Percentiles rank a stretch among this genome's conserved stretches.
phyloP scores from a whole-genome alignment of 2,888 invertebrate genomes.

The Tetramorium bicarinatum region DNA sequence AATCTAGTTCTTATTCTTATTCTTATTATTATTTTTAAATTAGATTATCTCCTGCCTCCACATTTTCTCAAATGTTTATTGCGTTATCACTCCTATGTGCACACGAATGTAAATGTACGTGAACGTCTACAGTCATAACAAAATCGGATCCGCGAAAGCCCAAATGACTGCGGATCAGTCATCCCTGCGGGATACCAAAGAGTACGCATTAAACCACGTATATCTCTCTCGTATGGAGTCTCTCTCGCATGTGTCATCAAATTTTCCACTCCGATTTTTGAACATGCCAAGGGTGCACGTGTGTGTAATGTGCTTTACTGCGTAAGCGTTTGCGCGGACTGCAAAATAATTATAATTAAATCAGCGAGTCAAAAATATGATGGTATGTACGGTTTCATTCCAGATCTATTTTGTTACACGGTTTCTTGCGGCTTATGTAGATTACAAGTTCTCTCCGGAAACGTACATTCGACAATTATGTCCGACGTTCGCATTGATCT shows the following conservation, averaged over 20 bases:
- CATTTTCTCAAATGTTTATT: constrained; percentile 12
- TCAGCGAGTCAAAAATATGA: background rate
- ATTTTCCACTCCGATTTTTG: constrained; percentile 34
- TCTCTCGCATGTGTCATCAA: constrained; percentile 24
- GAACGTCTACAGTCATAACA: background rate
- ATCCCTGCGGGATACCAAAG: constrained; percentile 24
- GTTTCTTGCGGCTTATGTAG: background rate
- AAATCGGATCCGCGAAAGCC: background rate
- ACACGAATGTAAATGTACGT: background rate
- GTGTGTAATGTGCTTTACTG: constrained; percentile 12
- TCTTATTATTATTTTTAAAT: background rate
- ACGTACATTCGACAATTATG: constrained; percentile 25
- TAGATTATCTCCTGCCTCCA: background rate
- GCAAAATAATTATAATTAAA: constrained; percentile 42
- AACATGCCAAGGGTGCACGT: constrained; percentile 4
- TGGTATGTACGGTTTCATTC: background rate
- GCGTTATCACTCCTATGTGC: background rate
- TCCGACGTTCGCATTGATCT: constrained; percentile 10
- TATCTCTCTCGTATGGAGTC: constrained; percentile 1
- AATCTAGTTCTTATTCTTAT: background rate
- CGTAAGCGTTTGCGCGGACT: background rate
- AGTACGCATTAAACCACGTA: constrained; percentile 19
- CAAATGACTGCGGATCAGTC: constrained; percentile 5
- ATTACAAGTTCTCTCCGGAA: background rate
- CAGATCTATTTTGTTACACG: background rate